A percentile compares a stretch with the other conserved stretches of the same genome.
phyloP scores from a whole-genome alignment of 2,797 vertebrate genomes.

The Heliangelus exortis region DNA sequence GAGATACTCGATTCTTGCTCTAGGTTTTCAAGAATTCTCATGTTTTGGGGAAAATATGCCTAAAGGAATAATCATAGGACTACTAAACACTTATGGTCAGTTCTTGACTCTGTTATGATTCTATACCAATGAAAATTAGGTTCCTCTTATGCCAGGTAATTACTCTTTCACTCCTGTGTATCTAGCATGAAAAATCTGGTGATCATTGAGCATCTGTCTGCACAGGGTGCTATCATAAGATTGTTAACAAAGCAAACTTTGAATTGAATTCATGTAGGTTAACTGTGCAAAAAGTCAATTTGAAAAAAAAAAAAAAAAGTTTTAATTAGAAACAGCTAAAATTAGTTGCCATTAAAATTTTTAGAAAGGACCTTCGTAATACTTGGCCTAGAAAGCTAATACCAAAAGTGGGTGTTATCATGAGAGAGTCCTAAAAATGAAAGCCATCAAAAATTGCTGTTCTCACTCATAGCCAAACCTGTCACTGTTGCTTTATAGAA shows the following conservation, averaged over 20 bases:
- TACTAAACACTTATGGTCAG: constrained; percentile 38
- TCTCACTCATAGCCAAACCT: neutral
- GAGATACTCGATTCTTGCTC: neutral
- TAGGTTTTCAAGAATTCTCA: constrained; percentile 47
- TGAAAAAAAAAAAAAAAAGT: neutral
- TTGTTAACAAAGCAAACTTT: neutral
- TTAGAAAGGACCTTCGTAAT: neutral
- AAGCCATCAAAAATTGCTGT: neutral
- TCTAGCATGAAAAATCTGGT: neutral
- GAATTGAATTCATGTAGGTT: neutral
- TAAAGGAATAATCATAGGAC: constrained; percentile 35
- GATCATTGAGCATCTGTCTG: neutral
- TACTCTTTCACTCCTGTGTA: neutral
- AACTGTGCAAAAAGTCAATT: neutral
- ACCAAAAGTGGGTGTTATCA: neutral
- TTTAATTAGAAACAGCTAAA: neutral
- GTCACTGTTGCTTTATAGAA: neutral
- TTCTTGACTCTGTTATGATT: constrained; percentile 11
- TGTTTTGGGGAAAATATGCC: constrained; percentile 48
- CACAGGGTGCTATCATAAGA: neutral
- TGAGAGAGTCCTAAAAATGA: neutral
- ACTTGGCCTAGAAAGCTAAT: neutral
- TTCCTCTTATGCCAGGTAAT: neutral
- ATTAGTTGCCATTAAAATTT: neutral
- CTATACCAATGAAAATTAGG: constrained; percentile 8